Evolutionary conservation across 2,888 invertebrate genomes (phyloP).

Genomic region (Disparrhopalites patrizii): DNA sequence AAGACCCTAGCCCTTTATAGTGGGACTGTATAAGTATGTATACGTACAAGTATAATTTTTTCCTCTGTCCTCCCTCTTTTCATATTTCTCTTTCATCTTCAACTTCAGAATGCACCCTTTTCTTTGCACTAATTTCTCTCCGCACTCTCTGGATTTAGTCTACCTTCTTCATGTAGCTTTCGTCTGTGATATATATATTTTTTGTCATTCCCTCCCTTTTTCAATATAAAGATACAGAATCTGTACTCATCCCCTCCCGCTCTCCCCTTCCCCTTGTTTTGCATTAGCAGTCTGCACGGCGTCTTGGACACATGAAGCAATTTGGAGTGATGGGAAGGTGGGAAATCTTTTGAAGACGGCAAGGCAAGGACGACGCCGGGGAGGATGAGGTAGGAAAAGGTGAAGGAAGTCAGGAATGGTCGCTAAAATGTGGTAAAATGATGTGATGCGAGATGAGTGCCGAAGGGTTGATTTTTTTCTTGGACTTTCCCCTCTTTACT

Average conservation of each 20-base stretch:
- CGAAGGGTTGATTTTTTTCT: constrained; percentile 30
- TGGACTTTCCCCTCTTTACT: too few species aligned
- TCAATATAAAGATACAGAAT: too few species aligned
- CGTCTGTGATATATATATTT: too few species aligned
- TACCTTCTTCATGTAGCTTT: too few species aligned
- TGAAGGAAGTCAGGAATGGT: too few species aligned
- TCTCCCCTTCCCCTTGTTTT: too few species aligned
- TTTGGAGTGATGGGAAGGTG: constrained; percentile 22
- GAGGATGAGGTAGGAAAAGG: not conserved
- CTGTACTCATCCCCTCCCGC: too few species aligned
- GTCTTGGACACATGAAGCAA: constrained; percentile 18
- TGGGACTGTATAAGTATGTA: too few species aligned
- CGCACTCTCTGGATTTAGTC: too few species aligned
- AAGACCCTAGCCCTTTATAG: too few species aligned
- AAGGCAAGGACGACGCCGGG: constrained; percentile 9
- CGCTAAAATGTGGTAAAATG: constrained; percentile 21
- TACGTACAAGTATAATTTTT: too few species aligned
- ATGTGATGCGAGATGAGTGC: constrained; percentile 31
- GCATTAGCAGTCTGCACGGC: not conserved
- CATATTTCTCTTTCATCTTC: not conserved
- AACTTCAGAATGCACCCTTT: not conserved
- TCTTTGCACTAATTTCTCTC: not conserved
- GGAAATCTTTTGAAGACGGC: constrained; percentile 17
- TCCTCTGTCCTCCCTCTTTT: too few species aligned
- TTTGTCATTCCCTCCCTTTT: constrained; percentile 1